A percentile compares a stretch with the other conserved stretches of the same genome.
Evolutionary conservation across 2,113 vertebrate species (phyloP).

Genomic region (Platichthys stellatus): DNA sequence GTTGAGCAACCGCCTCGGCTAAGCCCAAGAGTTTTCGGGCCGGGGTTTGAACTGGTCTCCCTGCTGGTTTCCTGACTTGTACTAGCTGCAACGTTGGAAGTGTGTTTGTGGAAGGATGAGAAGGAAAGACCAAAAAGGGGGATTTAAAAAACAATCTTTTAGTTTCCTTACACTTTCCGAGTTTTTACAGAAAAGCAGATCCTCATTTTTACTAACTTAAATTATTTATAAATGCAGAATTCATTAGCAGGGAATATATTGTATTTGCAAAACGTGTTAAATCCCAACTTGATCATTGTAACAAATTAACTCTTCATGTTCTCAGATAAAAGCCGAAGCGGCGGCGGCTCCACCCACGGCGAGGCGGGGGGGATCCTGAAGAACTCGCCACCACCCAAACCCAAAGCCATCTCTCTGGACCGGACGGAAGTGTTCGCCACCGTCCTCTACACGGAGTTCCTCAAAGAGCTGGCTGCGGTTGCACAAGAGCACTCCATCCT

Average conservation of each 20-base stretch:
- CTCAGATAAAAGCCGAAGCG: constrained; percentile 64
- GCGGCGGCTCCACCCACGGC: constrained; percentile 68
- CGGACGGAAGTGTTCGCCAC: constrained; percentile 90
- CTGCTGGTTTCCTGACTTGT: constrained; percentile 25
- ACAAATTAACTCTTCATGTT: not conserved
- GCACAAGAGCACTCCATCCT: constrained; percentile 96
- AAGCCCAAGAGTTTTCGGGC: constrained; percentile 22
- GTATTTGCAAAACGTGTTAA: constrained; percentile 7
- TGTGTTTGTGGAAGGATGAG: not conserved
- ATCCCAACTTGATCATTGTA: not conserved
- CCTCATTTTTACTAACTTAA: not conserved
- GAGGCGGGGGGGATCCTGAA: constrained; percentile 73
- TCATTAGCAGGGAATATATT: not conserved
- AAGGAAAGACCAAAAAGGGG: not conserved
- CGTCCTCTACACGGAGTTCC: constrained; percentile 94
- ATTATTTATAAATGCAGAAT: constrained; percentile 29
- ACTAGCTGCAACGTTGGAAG: not conserved
- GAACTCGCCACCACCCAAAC: constrained; percentile 78
- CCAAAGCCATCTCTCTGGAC: constrained; percentile 81
- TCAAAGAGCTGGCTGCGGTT: constrained; percentile 96
- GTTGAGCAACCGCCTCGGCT: constrained; percentile 15
- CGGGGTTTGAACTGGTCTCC: constrained; percentile 27
- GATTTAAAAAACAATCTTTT: constrained; percentile 43
- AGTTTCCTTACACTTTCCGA: not conserved
- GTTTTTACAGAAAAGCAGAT: not conserved